Evolutionary conservation across 1,140 invertebrate species (phyloP).

Genomic region (Pomacea maculata): DNA sequence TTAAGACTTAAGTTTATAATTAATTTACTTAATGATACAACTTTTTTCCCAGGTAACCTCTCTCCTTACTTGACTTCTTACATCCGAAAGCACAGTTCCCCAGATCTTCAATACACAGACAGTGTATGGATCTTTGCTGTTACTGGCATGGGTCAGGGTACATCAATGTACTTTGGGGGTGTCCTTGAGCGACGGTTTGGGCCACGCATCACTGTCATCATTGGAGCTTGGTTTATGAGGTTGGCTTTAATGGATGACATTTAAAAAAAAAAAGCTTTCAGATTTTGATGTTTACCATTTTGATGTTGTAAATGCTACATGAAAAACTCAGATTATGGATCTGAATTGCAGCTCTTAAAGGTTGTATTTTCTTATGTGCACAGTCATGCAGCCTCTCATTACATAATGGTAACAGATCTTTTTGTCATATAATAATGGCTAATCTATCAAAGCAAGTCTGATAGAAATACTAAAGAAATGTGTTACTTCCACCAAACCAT

Average conservation of each 20-base stretch:
- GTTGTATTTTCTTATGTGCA: no score
- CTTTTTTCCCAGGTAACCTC: conserved; percentile 60
- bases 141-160: conserved; percentile 56
- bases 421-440: no score
- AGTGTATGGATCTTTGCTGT: conserved; percentile 64
- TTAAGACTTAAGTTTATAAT: background rate
- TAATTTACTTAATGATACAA: background rate
- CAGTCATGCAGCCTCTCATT: no score
- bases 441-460: no score
- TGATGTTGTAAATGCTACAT: no score
- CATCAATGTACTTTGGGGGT: conserved; percentile 62
- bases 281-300: no score
- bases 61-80: conserved; percentile 68
- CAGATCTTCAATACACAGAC: conserved; percentile 54
- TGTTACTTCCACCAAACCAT: no score
- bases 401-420: no score
- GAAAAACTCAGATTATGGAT: no score
- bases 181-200: conserved; percentile 58
- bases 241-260: conserved; percentile 6
- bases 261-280: background rate
- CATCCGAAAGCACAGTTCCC: conserved; percentile 48
- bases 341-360: no score
- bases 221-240: conserved; percentile 55
- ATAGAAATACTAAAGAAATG: no score
- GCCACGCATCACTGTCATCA: conserved; percentile 48